Evolutionary conservation across 2,113 vertebrate genomes (phyloP), one percentile per base, ranked within the genome.

Genomic region (Helogale parvula): DNA sequence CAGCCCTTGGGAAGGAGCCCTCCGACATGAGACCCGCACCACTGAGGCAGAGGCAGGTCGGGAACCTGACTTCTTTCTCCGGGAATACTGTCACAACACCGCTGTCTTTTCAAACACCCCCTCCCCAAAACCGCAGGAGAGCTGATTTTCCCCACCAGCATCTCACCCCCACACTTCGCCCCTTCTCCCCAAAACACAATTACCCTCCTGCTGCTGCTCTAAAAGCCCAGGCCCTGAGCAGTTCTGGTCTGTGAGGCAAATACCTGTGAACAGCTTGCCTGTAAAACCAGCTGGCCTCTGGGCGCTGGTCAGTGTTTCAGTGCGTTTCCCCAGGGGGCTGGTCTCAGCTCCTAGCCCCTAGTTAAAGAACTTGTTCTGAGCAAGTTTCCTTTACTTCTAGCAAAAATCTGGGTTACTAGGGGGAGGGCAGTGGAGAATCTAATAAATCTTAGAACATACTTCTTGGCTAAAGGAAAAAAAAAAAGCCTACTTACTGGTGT

Each of bases 381-480:
- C 96, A 92, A 98, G 97, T 98, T 98, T 98, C 96, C 98, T 98
- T 98, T 98, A 97, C 98, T 98, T 98, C 57, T 87, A 98, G 98
- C 93, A 93, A 98, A 98, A 99, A 99, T 98, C 98, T 98, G 97
- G 98, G 98, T 99, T 99, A 98, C 97, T 98, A 98, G 98, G 92
- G 97, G 97, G 98, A 98, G 98, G 98, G 98, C 96, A 97, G 95
- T 38, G 84, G 97, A 98, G 97, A 97, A 95, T 97, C 96, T 98
- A 98, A 98, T 99, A 99, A 99, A 99, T 98, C 98, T 99, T 98
- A 98, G 96, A 98, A 98, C 98, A 98, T 96, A 98, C 98, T 98
- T 97, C 98, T 99, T 98, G 98, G 98, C 98, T 95, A 88, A 90
- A 95, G 80, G 13, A 97, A 98, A 94, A 98, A 98, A 96, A 98